Percentiles rank a stretch among this genome's conserved stretches.
Conservation (phyloP, 2,888 invertebrate species). For the Epinotia nisella region DNA sequence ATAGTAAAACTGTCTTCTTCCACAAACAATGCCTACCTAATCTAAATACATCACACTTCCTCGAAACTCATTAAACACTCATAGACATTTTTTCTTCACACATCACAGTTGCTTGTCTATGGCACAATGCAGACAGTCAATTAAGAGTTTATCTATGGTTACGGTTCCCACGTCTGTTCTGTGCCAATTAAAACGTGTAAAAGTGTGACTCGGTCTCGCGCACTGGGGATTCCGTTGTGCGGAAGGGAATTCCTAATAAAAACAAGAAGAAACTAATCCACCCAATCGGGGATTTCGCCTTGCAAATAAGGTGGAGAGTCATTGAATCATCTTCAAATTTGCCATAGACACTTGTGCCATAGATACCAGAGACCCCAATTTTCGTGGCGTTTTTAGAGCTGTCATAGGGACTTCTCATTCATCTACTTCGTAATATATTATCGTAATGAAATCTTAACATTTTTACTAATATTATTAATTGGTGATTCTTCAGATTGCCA, state of each 20-base stretch:
- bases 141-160: slow-evolving; percentile 19
- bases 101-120: slow-evolving; percentile 14
- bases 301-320: too few species aligned
- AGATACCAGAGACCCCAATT: too few species aligned
- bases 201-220: background rate
- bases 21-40: background rate
- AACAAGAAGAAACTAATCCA: too few species aligned
- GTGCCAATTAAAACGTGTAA: slow-evolving; percentile 5
- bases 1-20: background rate
- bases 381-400: too few species aligned
- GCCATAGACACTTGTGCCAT: too few species aligned
- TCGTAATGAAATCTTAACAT: too few species aligned
- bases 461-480: too few species aligned
- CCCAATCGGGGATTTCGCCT: too few species aligned
- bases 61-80: slow-evolving; percentile 7
- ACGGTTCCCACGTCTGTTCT: slow-evolving; percentile 7
- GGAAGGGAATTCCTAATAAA: background rate
- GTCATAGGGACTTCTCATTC: too few species aligned
- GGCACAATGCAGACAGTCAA: slow-evolving; percentile 13
- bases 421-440: too few species aligned
- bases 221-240: background rate
- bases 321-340: too few species aligned
- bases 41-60: slow-evolving; percentile 3
- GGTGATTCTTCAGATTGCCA: too few species aligned
- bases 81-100: slow-evolving; percentile 17